Evolutionary conservation across 2,888 invertebrate genomes (phyloP), one percentile per base, ranked within the genome.

Genomic region (Apamea monoglypha): DNA sequence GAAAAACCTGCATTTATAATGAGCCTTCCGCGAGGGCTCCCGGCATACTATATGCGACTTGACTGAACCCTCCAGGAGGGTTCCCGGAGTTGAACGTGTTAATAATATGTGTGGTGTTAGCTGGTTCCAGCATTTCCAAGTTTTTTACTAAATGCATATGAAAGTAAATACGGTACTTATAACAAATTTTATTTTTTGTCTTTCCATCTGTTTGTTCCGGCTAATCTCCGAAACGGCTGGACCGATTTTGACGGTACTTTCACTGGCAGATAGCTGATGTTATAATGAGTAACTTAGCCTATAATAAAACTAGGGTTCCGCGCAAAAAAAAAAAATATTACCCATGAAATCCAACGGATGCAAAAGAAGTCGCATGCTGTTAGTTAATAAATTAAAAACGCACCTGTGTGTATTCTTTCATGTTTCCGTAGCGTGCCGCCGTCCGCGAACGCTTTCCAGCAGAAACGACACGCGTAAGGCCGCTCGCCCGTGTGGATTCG

Each of bases 401-500:
- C 85, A 97, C 97, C 98, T 0, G 98, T 98, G 90, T 98, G 98
- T 90, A 98, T 98, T 18, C 98, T 97, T 92, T 98, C 98, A 92
- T 98, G 98, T 92, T 98, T 98, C 56, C 98, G 96, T 68, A 98
- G 94, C 2, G 98, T 98, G 44, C 98, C 98, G 63, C 98, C 98
- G 93, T 98, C 98, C 0, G 98, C 98, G 93, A 98, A 98, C 0
- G 98, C 98, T 92, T 98, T 98, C 98, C 98, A 98, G 92, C 98
- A 98, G 94, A 98, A 98, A 18, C 98, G 97, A 92, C 98, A 98
- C 0, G 98, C 98, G 91, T 98, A 98, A 0, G 98, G 98, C 63
- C 98, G 97, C 93, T 98, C 98, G 7, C 98, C 98, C 0, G 98
- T 98, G 92, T 98, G 98, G 87, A 98, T 98, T 69, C 98, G 97